Percentiles rank a stretch among this genome's conserved stretches.
phyloP scores from a whole-genome alignment of 2,888 invertebrate species.

The Mellilla xanthometata region DNA sequence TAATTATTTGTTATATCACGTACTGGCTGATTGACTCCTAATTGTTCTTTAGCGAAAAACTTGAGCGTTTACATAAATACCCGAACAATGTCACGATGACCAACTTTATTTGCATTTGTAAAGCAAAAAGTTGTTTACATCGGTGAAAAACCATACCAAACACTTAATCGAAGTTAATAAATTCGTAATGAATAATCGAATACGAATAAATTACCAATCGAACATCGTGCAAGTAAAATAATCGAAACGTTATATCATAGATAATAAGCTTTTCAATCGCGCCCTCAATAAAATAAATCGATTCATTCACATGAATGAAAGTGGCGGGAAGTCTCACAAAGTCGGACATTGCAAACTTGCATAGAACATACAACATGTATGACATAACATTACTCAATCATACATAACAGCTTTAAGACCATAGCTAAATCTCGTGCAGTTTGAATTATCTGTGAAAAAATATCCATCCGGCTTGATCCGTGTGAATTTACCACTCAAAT shows the following conservation, averaged over 20 bases:
- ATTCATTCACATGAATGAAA: constrained; percentile 37
- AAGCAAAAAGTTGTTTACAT: constrained; percentile 18
- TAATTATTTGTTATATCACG: constrained; percentile 45
- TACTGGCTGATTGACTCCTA: constrained; percentile 38
- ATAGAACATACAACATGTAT: constrained; percentile 28
- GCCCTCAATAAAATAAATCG: constrained; percentile 31
- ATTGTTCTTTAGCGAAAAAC: constrained; percentile 38
- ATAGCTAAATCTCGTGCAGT: constrained; percentile 16
- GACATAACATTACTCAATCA: constrained; percentile 37
- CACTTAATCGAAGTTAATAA: background rate
- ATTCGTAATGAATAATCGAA: background rate
- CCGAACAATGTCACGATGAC: constrained; percentile 26
- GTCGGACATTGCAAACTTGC: constrained; percentile 34
- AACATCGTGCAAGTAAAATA: background rate
- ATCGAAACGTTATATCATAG: constrained; percentile 20
- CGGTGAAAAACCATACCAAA: constrained; percentile 1
- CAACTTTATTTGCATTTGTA: constrained; percentile 24
- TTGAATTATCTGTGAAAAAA: constrained; percentile 23
- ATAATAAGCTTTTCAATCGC: constrained; percentile 46
- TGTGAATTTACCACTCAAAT: constrained; percentile 25
- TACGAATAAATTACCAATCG: background rate
- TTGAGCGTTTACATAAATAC: constrained; percentile 1
- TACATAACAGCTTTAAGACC: constrained; percentile 5
- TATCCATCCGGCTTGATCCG: constrained; percentile 25
- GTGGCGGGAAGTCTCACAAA: constrained; percentile 35